Evolutionary conservation across 2,888 invertebrate genomes (phyloP), one percentile per base, ranked within the genome.

Genomic region (Trachelus iudaicus): DNA sequence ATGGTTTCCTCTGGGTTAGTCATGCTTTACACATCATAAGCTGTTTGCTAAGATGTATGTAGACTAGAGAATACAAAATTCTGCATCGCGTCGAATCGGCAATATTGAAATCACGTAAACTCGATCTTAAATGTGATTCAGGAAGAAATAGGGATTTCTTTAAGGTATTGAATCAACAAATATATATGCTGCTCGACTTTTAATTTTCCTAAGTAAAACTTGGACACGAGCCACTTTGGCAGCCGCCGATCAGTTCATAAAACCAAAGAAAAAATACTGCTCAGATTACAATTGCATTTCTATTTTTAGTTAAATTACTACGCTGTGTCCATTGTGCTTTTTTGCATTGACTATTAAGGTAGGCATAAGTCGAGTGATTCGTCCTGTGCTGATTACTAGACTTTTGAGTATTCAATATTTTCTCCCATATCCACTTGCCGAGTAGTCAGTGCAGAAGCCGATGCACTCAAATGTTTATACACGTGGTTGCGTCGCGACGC

Each of bases 1-100:
- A 56, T 23, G 56, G 79, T 83, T 84, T 84, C 78, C 82, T 81
- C 81, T 77, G 79, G 15, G 2, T 56, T 23, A 56, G 56, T 56
- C 56, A 56, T 56, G 56, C 56, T 23, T 23, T 9, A 56, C 56
- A 23, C 23, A 23, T 56, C 9, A 23, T 56, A 56, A 23, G 23
- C 9, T 9, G 9, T 56, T 56, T 56, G 9, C 56, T 56, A 23
- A 23, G 56, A 23, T 56, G 23, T 23, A 56, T 23, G 56, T 56
- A 56, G 56, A 56, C 9, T 9, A 23, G 56, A 23, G 23, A 23
- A 56, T 23, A 56, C 23, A 56, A 56, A 56, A 56, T 23, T 9
- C 2, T 23, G 56, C 23, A 56, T 15, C 23, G 1, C 23, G 2
- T 23, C 9, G 23, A 56, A 23, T 56, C 23, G 23, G 6, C 56